Conservation (phyloP, 2,113 vertebrate species). For the Chloebia gouldiae region DNA sequence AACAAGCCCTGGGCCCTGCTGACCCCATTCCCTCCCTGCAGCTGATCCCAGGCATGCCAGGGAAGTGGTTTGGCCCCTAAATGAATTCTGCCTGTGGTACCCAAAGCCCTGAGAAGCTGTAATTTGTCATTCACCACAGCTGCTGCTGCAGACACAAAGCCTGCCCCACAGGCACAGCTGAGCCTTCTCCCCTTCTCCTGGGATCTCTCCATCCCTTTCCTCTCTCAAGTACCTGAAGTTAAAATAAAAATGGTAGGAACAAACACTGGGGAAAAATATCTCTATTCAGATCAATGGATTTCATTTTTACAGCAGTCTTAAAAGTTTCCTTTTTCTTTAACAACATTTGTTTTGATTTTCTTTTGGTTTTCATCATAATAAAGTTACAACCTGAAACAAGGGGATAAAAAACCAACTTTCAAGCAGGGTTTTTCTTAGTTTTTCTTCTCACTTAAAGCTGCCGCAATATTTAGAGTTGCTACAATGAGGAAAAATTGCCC, state of each 20-base stretch:
- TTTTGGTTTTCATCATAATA: constrained; percentile 11
- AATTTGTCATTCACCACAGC: neutral
- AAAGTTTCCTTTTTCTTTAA: constrained; percentile 16
- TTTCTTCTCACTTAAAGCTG: constrained; percentile 9
- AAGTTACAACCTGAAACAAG: constrained; percentile 21
- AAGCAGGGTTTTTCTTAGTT: neutral
- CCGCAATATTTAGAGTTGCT: constrained; percentile 4
- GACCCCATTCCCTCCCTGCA: neutral
- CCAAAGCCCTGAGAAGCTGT: neutral
- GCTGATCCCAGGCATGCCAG: neutral
- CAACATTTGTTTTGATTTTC: constrained; percentile 21
- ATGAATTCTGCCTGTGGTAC: neutral
- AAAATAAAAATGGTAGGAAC: neutral
- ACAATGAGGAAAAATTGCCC: constrained; percentile 45
- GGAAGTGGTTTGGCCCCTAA: neutral
- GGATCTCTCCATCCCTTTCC: neutral
- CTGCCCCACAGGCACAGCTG: neutral
- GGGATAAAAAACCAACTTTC: neutral
- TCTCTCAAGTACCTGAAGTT: neutral
- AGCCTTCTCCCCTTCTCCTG: neutral
- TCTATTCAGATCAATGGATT: neutral
- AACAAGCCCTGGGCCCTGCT: neutral
- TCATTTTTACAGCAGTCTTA: neutral
- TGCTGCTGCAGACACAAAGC: neutral
- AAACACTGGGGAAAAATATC: neutral